Evolutionary conservation across 2,888 invertebrate genomes (phyloP), one percentile per base, ranked within the genome.

Genomic region (Trissonchulus latispiculum): DNA sequence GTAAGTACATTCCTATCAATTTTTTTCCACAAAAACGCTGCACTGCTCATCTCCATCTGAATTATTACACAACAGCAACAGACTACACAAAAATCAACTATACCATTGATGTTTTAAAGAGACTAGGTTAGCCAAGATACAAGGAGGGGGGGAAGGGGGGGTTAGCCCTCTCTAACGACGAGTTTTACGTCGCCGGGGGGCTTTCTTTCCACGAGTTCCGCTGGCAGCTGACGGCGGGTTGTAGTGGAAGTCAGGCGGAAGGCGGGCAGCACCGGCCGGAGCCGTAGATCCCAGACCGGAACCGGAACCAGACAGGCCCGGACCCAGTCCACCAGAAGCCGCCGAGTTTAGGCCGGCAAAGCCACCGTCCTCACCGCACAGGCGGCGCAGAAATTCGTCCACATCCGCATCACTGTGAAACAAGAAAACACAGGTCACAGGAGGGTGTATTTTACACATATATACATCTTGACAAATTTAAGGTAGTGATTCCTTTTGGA

Each of bases 361-460:
- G 76, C 72, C 71, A 36, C 86, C 85, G 68, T 83, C 87, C 81
- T 90, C 89, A 81, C 87, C 89, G 85, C 90, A 91, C 77, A 91
- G 85, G 80, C 89, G 90, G 85, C 90, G 91, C 79, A 92, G 87
- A 83, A 91, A 89, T 84, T 91, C 90, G 82, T 91, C 91, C 77
- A 91, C 86, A 82, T 91, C 90, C 64, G 90, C 36, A 8, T 70
- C 61, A 29, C 70, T 73, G 2, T 70, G 28, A 33, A 2, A 31
- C 23, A 68, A 71, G 2, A 8, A 3, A n/a, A 64, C 8, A 69
- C n/a, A n/a, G n/a, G n/a, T n/a, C n/a, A n/a, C n/a, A n/a, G n/a
- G n/a, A n/a, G n/a, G n/a, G n/a, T n/a, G n/a, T n/a, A n/a, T n/a
- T n/a, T n/a, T n/a, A n/a, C n/a, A n/a, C n/a, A n/a, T n/a, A n/a